Percentiles rank a stretch among this genome's conserved stretches.
Evolutionary conservation across 2,797 vertebrate species (phyloP).

Genomic region (Garrulus glandarius): DNA sequence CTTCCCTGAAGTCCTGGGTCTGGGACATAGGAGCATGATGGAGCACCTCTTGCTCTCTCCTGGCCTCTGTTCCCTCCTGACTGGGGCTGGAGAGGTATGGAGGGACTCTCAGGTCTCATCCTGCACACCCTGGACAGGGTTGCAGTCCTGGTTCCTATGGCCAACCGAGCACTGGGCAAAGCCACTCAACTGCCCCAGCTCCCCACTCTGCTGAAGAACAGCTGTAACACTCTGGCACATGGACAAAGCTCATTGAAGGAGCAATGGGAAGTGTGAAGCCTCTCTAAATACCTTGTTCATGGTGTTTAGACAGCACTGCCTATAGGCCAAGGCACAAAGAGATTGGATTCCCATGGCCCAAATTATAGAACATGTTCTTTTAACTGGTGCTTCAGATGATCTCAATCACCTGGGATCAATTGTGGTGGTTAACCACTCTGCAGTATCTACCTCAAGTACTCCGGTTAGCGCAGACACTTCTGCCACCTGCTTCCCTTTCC

Average conservation of each 20-base stretch:
- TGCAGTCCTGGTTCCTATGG: background rate
- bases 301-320: background rate
- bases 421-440: background rate
- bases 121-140: background rate
- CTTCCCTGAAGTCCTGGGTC: background rate
- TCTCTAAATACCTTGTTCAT: background rate
- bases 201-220: background rate
- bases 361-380: background rate
- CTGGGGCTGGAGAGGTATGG: background rate
- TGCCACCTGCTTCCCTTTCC: background rate
- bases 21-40: background rate
- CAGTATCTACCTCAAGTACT: background rate
- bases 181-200: background rate
- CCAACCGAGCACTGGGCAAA: rapidly evolving
- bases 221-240: rapidly evolving
- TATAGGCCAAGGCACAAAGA: background rate
- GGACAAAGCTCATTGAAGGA: background rate
- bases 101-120: background rate
- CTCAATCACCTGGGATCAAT: background rate
- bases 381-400: background rate
- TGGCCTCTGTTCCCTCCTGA: background rate
- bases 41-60: background rate
- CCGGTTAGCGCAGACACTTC: rapidly evolving
- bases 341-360: background rate
- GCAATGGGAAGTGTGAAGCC: background rate